phyloP scores from a whole-genome alignment of 2,113 vertebrate genomes.

The Poeciliopsis occidentalis region DNA sequence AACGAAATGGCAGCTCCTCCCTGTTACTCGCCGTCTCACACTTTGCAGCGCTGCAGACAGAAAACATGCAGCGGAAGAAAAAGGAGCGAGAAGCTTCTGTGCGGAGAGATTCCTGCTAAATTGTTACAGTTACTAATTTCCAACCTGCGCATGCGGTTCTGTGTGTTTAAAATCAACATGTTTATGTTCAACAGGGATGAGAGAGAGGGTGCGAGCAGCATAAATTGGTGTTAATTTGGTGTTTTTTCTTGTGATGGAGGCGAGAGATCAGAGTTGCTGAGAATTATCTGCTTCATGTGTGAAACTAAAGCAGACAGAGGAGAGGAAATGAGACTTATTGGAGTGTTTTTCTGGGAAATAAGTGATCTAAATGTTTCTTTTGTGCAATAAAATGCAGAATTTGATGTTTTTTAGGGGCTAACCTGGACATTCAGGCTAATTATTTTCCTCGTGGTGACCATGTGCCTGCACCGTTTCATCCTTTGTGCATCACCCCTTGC shows the following conservation, averaged over 20 bases:
- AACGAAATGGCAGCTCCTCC: slow-evolving; percentile 25
- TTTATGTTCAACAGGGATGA: background rate
- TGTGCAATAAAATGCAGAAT: background rate
- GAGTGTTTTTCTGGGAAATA: too few relatives aligned
- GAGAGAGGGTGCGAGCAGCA: background rate
- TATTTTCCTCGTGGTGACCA: background rate
- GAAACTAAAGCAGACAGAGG: background rate
- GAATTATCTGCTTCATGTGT: background rate
- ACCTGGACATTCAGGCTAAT: slow-evolving; percentile 4
- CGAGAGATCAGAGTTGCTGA: too few relatives aligned
- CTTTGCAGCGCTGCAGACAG: slow-evolving; percentile 30
- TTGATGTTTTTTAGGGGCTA: background rate
- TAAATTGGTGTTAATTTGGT: background rate
- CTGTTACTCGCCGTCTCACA: slow-evolving; percentile 49
- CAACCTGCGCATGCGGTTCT: background rate
- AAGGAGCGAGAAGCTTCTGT: slow-evolving; percentile 36
- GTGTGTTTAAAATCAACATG: background rate
- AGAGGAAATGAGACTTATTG: background rate
- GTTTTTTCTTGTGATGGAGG: background rate
- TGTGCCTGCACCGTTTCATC: background rate
- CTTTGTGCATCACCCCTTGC: background rate
- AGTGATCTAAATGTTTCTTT: too few relatives aligned
- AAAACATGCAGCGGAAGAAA: slow-evolving; percentile 18
- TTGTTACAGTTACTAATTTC: background rate
- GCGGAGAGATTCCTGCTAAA: background rate